These are phyloP conservation scores for Bombus balteatus DNA, from an alignment of 1,140 invertebrate genomes.

Conservation along the genomic window DNA sequence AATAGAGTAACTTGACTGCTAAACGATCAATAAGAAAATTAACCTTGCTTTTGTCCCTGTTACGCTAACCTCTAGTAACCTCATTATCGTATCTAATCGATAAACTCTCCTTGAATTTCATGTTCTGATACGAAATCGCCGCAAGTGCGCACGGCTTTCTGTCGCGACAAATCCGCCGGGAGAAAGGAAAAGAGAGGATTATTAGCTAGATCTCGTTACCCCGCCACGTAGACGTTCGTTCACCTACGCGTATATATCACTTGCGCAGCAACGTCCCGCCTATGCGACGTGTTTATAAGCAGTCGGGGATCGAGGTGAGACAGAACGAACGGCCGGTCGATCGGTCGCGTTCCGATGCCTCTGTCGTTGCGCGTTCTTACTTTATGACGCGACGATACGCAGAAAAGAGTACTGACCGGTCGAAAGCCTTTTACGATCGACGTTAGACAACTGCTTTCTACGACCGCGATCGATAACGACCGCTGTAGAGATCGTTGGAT, in stretches of 20 bases:
- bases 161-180: background rate
- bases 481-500: background rate
- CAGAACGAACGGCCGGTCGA: conserved; percentile 11
- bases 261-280: conserved; percentile 15
- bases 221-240: conserved; percentile 54
- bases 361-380: conserved; percentile 9
- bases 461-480: background rate
- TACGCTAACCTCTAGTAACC: background rate
- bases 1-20: too few relatives aligned
- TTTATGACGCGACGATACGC: conserved; percentile 42
- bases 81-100: too few relatives aligned
- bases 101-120: background rate
- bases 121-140: background rate
- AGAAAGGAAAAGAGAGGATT: conserved; percentile 47
- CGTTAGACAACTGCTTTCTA: conserved; percentile 18
- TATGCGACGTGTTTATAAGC: conserved; percentile 54
- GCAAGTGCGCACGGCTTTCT: background rate
- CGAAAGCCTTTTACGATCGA: conserved; percentile 58
- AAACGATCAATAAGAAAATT: background rate
- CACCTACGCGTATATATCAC: conserved; percentile 46
- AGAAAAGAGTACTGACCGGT: conserved; percentile 63
- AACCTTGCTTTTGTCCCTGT: background rate
- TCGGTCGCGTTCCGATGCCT: conserved; percentile 48
- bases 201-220: conserved; percentile 57
- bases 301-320: conserved; percentile 34